A percentile compares a stretch with the other conserved stretches of the same genome.
These are phyloP conservation scores for Orientallactaga bullata DNA, from an alignment of 2,113 vertebrate species.

Conservation along the genomic window DNA sequence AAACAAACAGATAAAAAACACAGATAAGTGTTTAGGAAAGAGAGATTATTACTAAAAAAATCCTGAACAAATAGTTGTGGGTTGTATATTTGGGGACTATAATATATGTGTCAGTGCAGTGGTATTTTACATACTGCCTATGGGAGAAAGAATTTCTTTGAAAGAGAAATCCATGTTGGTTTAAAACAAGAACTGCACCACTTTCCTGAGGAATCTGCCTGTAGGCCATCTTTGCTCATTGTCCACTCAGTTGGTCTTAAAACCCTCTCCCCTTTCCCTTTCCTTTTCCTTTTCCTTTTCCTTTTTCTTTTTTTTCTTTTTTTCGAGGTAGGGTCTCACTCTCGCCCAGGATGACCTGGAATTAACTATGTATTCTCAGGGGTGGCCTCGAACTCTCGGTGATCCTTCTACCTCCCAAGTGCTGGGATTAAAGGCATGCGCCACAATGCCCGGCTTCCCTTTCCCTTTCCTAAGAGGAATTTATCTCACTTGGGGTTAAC, in stretches of 20 bases:
- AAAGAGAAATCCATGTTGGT: slow-evolving; percentile 14
- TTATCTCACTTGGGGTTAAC: background rate
- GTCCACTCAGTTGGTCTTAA: background rate
- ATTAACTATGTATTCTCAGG: too few relatives aligned
- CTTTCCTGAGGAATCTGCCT: slow-evolving; percentile 3
- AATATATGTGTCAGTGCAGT: background rate
- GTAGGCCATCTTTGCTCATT: background rate
- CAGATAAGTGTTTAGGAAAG: background rate
- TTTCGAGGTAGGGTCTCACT: too few relatives aligned
- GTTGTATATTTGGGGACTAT: background rate
- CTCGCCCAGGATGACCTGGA: too few relatives aligned
- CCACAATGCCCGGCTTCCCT: too few relatives aligned
- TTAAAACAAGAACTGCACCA: background rate
- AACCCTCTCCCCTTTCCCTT: background rate
- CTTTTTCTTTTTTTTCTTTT: too few relatives aligned
- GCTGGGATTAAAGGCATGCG: too few relatives aligned
- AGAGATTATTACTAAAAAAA: slow-evolving; percentile 13
- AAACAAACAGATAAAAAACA: too few relatives aligned
- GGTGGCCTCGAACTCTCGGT: too few relatives aligned
- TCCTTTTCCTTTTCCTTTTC: too few relatives aligned
- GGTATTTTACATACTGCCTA: background rate
- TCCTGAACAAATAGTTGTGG: background rate
- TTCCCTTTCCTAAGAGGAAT: background rate
- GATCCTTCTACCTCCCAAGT: too few relatives aligned
- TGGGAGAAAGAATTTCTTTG: background rate